These are phyloP conservation scores for Pseudomyrmex dendroicus DNA, from an alignment of 1,140 invertebrate species.

Conservation along the genomic window DNA sequence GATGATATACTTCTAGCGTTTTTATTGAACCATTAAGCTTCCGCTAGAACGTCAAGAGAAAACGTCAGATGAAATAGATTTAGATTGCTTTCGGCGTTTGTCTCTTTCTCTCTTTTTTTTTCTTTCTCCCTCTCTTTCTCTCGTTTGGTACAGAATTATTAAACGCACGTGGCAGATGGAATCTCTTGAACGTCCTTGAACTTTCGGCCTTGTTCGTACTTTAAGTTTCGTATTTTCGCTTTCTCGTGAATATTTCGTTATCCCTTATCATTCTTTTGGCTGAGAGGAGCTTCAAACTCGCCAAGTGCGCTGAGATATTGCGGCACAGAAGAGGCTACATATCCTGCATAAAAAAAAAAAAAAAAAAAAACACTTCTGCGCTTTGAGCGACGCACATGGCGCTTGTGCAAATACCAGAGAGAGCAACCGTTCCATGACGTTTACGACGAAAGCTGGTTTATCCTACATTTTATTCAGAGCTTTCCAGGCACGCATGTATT, in stretches of 20 bases:
- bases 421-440: not conserved
- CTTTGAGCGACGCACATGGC: constrained; percentile 20
- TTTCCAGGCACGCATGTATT: not conserved
- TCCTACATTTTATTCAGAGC: constrained; percentile 20
- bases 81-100: not conserved
- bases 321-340: not conserved
- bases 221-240: not conserved
- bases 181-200: constrained; percentile 32
- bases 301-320: constrained; percentile 2
- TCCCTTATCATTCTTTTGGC: constrained; percentile 28
- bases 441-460: constrained; percentile 21
- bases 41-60: constrained; percentile 15
- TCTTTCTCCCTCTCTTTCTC: not conserved
- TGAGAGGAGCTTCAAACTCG: not conserved
- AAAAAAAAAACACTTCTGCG: not conserved
- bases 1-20: constrained; percentile 25
- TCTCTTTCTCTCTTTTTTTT: not conserved
- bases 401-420: constrained; percentile 30
- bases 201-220: constrained; percentile 24
- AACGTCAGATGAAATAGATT: not conserved
- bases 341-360: not conserved
- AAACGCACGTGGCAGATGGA: constrained; percentile 32
- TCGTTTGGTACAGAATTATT: constrained; percentile 39
- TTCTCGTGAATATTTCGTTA: constrained; percentile 56
- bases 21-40: constrained; percentile 49